A percentile compares a stretch with the other conserved stretches of the same genome.
These are phyloP conservation scores for Cryptoblepharus egeriae DNA, from an alignment of 2,797 vertebrate genomes.

Conservation along the genomic window DNA sequence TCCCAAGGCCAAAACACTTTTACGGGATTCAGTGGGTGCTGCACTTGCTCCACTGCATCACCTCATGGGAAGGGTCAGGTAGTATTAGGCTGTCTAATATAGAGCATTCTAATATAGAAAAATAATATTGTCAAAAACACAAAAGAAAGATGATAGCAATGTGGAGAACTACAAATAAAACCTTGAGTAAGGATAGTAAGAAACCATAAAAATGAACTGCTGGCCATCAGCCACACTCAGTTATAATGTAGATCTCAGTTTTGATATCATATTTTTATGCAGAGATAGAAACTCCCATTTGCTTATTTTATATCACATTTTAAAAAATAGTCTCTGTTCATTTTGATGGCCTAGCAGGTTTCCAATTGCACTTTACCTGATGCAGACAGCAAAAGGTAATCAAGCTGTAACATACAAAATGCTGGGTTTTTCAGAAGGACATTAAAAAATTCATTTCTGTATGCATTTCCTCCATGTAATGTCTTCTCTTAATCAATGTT, in stretches of 20 bases:
- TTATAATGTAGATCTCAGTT: neutral
- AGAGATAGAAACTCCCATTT: neutral
- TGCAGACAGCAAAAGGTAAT: constrained; percentile 47
- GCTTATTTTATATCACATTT: neutral
- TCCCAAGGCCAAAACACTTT: too few species aligned
- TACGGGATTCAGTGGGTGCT: too few species aligned
- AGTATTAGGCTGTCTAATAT: too few species aligned
- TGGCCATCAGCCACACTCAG: neutral
- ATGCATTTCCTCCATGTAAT: constrained; percentile 25
- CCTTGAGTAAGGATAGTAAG: neutral
- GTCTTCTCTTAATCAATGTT: constrained; percentile 40
- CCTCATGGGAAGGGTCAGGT: too few species aligned
- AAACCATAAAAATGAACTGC: neutral
- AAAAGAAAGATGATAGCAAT: constrained; percentile 24
- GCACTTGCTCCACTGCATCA: too few species aligned
- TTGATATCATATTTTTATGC: constrained; percentile 17
- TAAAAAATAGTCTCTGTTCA: constrained; percentile 24
- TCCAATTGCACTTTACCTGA: constrained; percentile 48
- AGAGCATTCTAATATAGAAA: too few species aligned
- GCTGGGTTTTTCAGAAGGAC: constrained; percentile 34
- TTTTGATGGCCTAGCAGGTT: constrained; percentile 33
- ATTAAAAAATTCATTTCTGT: constrained; percentile 21
- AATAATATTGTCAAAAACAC: too few species aligned
- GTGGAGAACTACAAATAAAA: neutral
- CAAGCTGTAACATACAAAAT: constrained; percentile 47